phyloP scores from a whole-genome alignment of 2,888 invertebrate species.

The Drosophila borealis region DNA sequence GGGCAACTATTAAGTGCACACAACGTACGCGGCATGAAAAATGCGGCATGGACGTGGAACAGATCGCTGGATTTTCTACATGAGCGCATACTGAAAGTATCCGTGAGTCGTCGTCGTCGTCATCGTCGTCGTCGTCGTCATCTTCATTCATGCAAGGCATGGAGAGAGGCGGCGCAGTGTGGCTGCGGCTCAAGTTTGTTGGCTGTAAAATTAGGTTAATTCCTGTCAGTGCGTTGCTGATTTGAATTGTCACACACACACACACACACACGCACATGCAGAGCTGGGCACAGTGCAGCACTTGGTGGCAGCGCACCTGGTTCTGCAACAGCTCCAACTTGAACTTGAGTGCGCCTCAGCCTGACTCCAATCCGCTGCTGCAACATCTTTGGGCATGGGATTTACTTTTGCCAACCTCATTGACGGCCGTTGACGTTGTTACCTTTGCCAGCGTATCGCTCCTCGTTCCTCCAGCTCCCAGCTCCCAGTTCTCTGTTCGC shows the following conservation, averaged over 20 bases:
- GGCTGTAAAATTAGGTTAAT: conserved; percentile 81
- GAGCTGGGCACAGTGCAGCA: conserved; percentile 18
- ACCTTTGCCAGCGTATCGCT: conserved; percentile 14
- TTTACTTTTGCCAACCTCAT: conserved; percentile 62
- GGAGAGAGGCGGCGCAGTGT: conserved; percentile 3
- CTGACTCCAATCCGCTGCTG: conserved; percentile 28
- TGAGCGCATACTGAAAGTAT: conserved; percentile 81
- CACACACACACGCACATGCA: conserved; percentile 16
- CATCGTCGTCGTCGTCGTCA: conserved; percentile 16
- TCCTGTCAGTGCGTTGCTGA: conserved; percentile 79
- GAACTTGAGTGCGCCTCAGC: conserved; percentile 15
- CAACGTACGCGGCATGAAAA: conserved; percentile 79
- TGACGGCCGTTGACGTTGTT: conserved; percentile 67
- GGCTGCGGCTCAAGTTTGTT: conserved; percentile 58
- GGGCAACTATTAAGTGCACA: conserved; percentile 80
- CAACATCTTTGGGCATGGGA: conserved; percentile 51
- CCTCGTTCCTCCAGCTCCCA: neutral
- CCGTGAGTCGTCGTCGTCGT: conserved; percentile 33
- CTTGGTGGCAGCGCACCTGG: conserved; percentile 51
- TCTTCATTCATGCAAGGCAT: conserved; percentile 53
- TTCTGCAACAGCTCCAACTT: conserved; percentile 18
- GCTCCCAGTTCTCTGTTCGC: neutral
- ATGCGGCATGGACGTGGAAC: conserved; percentile 82
- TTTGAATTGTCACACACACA: conserved; percentile 75
- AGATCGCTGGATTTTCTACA: conserved; percentile 84